Evolutionary conservation across 2,113 vertebrate genomes (phyloP).

Genomic region (Danionella cerebrum): DNA sequence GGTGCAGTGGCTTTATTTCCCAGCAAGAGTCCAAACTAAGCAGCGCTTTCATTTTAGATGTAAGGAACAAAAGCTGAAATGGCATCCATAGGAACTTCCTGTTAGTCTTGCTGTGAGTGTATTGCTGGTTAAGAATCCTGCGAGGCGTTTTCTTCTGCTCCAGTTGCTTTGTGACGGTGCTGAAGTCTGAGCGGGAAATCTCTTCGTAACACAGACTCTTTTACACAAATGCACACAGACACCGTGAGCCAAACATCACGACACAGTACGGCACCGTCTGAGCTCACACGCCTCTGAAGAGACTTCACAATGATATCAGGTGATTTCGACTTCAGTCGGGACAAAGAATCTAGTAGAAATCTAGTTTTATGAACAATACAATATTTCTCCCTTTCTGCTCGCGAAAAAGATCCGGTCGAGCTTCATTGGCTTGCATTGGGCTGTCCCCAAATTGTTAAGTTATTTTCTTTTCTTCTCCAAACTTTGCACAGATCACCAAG

Average conservation of each 20-base stretch:
- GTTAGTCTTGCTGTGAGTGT: background rate
- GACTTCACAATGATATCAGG: background rate
- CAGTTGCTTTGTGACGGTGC: constrained; percentile 20
- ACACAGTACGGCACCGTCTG: background rate
- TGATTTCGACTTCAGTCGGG: too few species aligned
- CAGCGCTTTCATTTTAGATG: too few species aligned
- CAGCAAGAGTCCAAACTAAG: too few species aligned
- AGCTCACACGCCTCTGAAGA: background rate
- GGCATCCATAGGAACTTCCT: background rate
- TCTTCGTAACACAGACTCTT: background rate
- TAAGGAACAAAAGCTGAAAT: background rate
- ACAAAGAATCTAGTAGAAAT: too few species aligned
- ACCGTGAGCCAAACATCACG: background rate
- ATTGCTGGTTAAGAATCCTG: background rate
- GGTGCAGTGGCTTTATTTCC: background rate
- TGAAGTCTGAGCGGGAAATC: constrained; percentile 12
- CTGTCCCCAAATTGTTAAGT: too few species aligned
- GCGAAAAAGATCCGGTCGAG: too few species aligned
- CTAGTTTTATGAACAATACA: too few species aligned
- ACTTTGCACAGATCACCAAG: too few species aligned
- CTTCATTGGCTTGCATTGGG: too few species aligned
- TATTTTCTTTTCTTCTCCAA: too few species aligned
- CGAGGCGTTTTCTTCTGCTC: constrained; percentile 22
- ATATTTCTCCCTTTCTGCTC: too few species aligned
- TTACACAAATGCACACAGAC: background rate